Evolutionary conservation across 2,113 vertebrate genomes (phyloP), one percentile per base, ranked within the genome.

Genomic region (Gallinago jamesoni): DNA sequence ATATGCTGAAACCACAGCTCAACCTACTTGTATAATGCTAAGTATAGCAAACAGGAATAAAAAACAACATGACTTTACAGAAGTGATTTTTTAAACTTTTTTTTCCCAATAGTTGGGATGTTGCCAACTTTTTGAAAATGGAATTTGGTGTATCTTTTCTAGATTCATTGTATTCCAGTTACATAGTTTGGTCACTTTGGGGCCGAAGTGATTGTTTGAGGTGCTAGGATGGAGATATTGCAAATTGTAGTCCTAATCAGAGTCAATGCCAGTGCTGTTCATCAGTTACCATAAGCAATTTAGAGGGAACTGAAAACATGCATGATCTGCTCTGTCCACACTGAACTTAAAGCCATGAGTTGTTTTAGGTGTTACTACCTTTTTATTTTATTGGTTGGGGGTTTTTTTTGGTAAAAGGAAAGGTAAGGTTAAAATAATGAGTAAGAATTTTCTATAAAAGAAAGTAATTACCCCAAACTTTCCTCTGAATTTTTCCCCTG

Each of bases 71-170:
- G 4, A 21, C 6, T 55, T 47, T 33, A 27, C 23, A 62, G 39
- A 83, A 63, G 15, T 11, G 7, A 12, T 16, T 76, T 68, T 75
- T 75, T 1, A 0, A 57, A 0, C 1, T 22, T 37, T 60, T 59
- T 64, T 17, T 2, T 2, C 21, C 11, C 31, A 0, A 0, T 19
- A 41, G 12, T 9, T 67, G 43, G 11, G 8, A 39, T 48, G 7
- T 39, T 76, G 8, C 2, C 41, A 76, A 0, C 12, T 80, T 83
- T 35, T 35, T 63, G 25, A 47, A 12, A 63, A 7, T 4, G 11
- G 2, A 79, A 52, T n/a, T 73, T 35, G 14, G 39, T 43, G 80
- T 86, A 31, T 4, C 13, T 59, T 25, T 94, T 52, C 55, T 72
- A 27, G 20, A 30, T 57, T 70, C 37, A 39, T 23, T 86, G 13